Base-by-base conservation (phyloP, 1,140 invertebrate genomes). In the Ostrea edulis region DNA sequence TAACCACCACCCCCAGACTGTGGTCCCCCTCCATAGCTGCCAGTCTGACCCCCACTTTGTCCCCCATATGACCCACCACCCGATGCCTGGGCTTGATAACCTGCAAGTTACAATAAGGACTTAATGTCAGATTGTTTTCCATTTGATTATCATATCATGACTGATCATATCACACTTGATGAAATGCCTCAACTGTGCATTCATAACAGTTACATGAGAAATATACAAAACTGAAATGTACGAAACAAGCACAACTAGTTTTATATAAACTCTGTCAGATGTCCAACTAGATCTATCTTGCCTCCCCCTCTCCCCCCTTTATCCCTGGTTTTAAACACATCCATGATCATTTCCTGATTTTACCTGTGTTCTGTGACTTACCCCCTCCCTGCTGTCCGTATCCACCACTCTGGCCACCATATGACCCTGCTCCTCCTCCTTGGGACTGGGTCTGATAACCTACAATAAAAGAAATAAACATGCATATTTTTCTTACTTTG, bases 21-120 rank as follows among this genome's bases (percentile, higher is more conserved):
- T 77, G 25, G 82, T 62, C 85, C 81, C 54, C 88, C 82, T 22
- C 88, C 85, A 82, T 88, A 89, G n/a, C 87, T 51, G 25, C 68
- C 68, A 68, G 88, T 29, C 22, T 83, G 82, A 54, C 82, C 84
- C 53, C 89, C 87, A 22, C 68, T 77, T 25, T 77, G 68, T 35
- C 25, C 58, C 85, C 52, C 87, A 77, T 77, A 77, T 35, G 22
- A 22, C 68, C 68, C 87, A 51, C 90, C 85, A 87, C 68, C 68
- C 68, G 68, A 25, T 35, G 68, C 68, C 14, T 77, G 68, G 68
- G 68, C 68, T 25, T 77, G 68, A 77, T 77, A 77, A 77, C 68
- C 68, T 77, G 68, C 25, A 77, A 77, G 22, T 77, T 77, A 77
- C 68, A 77, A 62, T n/a, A 20, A 77, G 29, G 68, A 14, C 55